A percentile compares a stretch with the other conserved stretches of the same genome.
phyloP scores from a whole-genome alignment of 2,113 vertebrate genomes.

The Ivindomyrus marchei region DNA sequence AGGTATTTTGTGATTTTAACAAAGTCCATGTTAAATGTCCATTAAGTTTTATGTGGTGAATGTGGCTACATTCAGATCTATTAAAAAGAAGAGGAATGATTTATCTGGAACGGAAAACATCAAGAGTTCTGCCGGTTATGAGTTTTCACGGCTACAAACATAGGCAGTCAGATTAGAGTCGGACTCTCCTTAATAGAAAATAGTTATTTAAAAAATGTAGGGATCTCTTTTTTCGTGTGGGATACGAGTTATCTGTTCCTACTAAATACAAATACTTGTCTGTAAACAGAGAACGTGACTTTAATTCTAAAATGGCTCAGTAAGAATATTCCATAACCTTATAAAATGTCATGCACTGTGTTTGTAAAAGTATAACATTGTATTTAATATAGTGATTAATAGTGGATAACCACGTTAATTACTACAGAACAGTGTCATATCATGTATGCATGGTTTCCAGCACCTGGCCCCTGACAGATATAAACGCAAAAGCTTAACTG shows the following conservation, averaged over 20 bases:
- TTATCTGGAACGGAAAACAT: neutral
- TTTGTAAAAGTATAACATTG: neutral
- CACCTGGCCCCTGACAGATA: neutral
- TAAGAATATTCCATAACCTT: neutral
- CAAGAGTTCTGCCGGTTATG: neutral
- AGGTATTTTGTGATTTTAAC: constrained; percentile 12
- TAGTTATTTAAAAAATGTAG: neutral
- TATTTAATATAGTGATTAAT: neutral
- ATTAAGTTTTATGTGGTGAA: constrained; percentile 1
- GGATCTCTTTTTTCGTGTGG: neutral
- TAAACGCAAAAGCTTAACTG: neutral
- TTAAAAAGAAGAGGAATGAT: neutral
- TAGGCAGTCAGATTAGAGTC: neutral
- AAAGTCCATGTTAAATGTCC: constrained; percentile 11
- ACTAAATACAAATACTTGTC: neutral
- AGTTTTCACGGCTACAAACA: neutral
- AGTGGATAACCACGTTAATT: neutral
- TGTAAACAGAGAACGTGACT: neutral
- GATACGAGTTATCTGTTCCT: neutral
- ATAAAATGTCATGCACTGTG: neutral
- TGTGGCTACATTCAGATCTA: neutral
- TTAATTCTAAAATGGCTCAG: neutral
- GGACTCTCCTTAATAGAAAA: neutral
- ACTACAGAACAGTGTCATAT: neutral
- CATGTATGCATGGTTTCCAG: neutral